These are phyloP conservation scores for Meganola albula DNA, from an alignment of 2,888 invertebrate species.

Conservation along the genomic window DNA sequence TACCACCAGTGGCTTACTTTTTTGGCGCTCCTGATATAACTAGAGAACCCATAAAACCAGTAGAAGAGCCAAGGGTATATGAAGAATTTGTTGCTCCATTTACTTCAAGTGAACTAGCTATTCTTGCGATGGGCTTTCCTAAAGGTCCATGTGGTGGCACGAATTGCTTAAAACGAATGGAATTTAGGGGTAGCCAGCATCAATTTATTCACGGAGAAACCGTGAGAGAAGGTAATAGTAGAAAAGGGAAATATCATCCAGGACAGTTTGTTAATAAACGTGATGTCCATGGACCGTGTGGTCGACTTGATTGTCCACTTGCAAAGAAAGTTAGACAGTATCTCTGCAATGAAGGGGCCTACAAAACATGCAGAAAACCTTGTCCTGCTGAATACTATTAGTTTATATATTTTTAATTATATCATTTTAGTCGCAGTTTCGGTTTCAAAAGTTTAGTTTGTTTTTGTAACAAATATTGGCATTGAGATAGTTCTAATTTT, in stretches of 20 bases:
- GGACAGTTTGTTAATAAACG: constrained; percentile 67
- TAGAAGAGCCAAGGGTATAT: constrained; percentile 42
- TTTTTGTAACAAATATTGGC: too few relatives aligned
- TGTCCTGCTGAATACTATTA: constrained; percentile 61
- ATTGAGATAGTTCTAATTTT: too few relatives aligned
- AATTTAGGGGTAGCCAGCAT: constrained; percentile 65
- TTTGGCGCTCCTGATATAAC: constrained; percentile 66
- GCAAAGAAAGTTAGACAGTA: constrained; percentile 61
- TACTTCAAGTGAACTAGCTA: constrained; percentile 57
- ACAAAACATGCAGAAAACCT: constrained; percentile 64
- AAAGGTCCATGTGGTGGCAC: constrained; percentile 73
- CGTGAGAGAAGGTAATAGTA: too few relatives aligned
- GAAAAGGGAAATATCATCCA: constrained; percentile 64
- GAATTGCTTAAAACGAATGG: constrained; percentile 66
- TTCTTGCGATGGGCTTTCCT: constrained; percentile 70
- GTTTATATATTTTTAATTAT: too few relatives aligned
- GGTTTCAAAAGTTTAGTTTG: too few relatives aligned
- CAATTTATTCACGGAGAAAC: constrained; percentile 63
- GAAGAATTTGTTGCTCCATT: constrained; percentile 66
- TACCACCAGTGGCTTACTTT: constrained; percentile 63
- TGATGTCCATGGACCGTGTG: constrained; percentile 69
- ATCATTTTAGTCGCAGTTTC: too few relatives aligned
- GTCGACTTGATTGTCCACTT: constrained; percentile 65
- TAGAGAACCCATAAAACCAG: constrained; percentile 53
- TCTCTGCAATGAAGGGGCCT: constrained; percentile 58